Evolutionary conservation across 1,140 invertebrate genomes (phyloP).

Genomic region (Drosophila murphyi): DNA sequence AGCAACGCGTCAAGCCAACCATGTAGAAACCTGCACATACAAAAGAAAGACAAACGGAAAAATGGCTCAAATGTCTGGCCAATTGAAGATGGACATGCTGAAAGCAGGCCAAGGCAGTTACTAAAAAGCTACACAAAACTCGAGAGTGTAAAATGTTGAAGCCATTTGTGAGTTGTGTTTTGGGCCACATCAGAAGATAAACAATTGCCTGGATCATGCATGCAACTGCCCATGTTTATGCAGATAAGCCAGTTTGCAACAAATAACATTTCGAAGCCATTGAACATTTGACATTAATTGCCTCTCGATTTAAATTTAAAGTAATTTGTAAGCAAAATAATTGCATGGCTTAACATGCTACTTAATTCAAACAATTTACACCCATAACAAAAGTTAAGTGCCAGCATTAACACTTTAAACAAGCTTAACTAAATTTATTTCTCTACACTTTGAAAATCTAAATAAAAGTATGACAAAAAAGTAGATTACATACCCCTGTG

Average conservation of each 20-base stretch:
- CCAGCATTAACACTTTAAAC: neutral
- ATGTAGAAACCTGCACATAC: slow-evolving; percentile 37
- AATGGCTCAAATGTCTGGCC: slow-evolving; percentile 32
- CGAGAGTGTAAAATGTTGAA: slow-evolving; percentile 7
- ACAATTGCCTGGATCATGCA: slow-evolving; percentile 7
- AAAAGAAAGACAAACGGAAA: slow-evolving; percentile 13
- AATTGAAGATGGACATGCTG: slow-evolving; percentile 50
- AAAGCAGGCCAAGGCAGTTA: slow-evolving; percentile 43
- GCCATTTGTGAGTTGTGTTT: slow-evolving; percentile 2
- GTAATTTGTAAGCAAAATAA: neutral
- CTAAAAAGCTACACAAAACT: neutral
- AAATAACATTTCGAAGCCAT: slow-evolving; percentile 17
- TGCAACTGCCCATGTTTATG: slow-evolving; percentile 14
- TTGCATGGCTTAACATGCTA: neutral
- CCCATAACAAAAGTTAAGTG: neutral
- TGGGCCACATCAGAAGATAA: slow-evolving; percentile 24
- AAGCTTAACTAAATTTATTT: too few relatives aligned
- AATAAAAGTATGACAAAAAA: too few relatives aligned
- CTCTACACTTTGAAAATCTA: too few relatives aligned
- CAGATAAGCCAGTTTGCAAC: neutral
- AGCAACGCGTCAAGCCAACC: slow-evolving; percentile 24
- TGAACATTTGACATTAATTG: slow-evolving; percentile 15
- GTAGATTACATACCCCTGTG: too few relatives aligned
- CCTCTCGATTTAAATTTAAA: neutral
- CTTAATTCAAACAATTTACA: neutral